Evolutionary conservation across 2,888 invertebrate genomes (phyloP), one percentile per base, ranked within the genome.

Genomic region (Melieria omissa): DNA sequence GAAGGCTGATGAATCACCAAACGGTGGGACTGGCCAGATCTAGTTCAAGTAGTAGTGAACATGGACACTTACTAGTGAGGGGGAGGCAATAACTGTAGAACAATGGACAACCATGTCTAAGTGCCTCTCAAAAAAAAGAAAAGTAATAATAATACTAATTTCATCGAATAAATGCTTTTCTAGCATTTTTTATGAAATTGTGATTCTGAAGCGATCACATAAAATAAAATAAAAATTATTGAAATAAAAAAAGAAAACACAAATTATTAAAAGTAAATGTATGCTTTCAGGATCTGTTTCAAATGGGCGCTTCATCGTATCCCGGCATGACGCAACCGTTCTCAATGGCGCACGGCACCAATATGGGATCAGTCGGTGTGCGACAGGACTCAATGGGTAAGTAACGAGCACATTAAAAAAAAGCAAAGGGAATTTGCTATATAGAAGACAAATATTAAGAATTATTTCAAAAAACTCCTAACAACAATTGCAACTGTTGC

Each of bases 261-360:
- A 54, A 14, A 8, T n/a, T 29, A 29, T 29, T 29, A 29, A 1
- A 29, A 29, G 3, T 29, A 29, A 29, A 29, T 29, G 29, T 29
- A 29, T 47, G 6, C 58, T 77, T 76, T 1, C 73, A 87, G 87
- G 87, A 87, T 81, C 81, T 86, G 60, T 87, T 86, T 58, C 92
- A 97, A 92, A 97, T 97, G 97, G 94, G 94, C 72, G 93, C 95
- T 62, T 93, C 95, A 83, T 94, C 96, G 64, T 97, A 97, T 87
- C 95, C 96, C 65, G 92, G 93, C 76, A 97, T 97, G 95, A 94
- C 95, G 41, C 97, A 97, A 86, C 95, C 96, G 63, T 98, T 97
- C 89, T 94, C 96, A 75, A 97, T 97, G 95, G 92, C 95, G 63
- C 96, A 97, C 87, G 91, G 95, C 71, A 93, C 95, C 82, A 96